These are phyloP conservation scores for Drosophila watanabei DNA, from an alignment of 1,140 invertebrate genomes.

Conservation along the genomic window DNA sequence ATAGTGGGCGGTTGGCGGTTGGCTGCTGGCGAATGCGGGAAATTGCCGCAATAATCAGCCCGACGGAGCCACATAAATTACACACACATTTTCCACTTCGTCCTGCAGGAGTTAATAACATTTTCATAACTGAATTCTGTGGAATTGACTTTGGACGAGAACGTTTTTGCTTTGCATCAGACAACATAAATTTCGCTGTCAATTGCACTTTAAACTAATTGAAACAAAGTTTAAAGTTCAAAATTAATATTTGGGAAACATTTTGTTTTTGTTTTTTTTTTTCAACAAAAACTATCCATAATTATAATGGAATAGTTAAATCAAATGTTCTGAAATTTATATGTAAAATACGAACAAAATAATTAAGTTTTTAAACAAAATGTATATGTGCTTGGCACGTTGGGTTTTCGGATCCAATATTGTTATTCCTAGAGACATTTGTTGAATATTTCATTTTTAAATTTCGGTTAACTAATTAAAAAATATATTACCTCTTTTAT, in stretches of 20 bases:
- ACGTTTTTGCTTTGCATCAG: slow-evolving; percentile 34
- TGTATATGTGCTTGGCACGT: neutral
- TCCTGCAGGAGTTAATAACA: slow-evolving; percentile 66
- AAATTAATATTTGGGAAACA: neutral
- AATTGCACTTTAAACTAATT: slow-evolving; percentile 34
- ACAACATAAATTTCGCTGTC: slow-evolving; percentile 46
- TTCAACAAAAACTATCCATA: no score
- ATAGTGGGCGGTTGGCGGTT: slow-evolving; percentile 28
- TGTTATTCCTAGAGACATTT: neutral
- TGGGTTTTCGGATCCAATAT: neutral
- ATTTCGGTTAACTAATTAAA: no score
- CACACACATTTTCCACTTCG: slow-evolving; percentile 25
- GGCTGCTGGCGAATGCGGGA: slow-evolving; percentile 19
- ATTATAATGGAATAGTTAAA: neutral
- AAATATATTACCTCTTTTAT: no score
- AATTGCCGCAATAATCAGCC: slow-evolving; percentile 51
- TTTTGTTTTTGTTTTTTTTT: no score
- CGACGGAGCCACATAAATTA: slow-evolving; percentile 56
- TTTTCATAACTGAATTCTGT: slow-evolving; percentile 54
- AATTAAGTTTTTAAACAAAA: neutral
- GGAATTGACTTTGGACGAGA: slow-evolving; percentile 51
- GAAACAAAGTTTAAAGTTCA: neutral
- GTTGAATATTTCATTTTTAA: no score
- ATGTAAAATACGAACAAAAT: neutral
- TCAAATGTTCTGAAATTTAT: neutral